Evolutionary conservation across 2,888 invertebrate genomes (phyloP), one percentile per base, ranked within the genome.

Genomic region (Hypolimnas misippus): DNA sequence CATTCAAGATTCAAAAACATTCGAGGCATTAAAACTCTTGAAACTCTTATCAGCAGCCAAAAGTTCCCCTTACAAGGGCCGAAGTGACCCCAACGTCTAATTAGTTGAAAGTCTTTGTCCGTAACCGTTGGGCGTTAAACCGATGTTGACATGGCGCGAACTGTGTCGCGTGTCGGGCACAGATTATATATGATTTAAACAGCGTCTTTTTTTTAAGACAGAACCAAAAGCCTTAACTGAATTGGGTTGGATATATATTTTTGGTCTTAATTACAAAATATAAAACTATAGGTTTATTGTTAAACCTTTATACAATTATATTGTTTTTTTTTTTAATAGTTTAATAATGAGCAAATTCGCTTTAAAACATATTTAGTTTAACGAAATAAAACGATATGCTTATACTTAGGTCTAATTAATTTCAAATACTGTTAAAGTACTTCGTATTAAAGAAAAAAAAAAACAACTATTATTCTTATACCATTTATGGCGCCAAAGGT

Each of bases 91-190:
- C 65, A 62, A 61, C 60, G 62, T 62, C 57, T 68, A 67, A 71
- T 72, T 70, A 74, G 68, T 68, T 66, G 68, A 59, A 65, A 68
- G 67, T 68, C 70, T 72, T 71, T 72, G 70, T 71, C 68, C 62
- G 59, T 63, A 55, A 59, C 63, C 66, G 60, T 59, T 51, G 50
- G 69, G 66, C 73, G 72, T 69, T 65, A 71, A 71, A 70, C 67
- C 69, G 66, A 62, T 66, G 69, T 70, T 72, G 73, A 74, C 73
- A 70, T 68, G 62, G 66, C 68, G 62, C 68, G 66, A 65, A 64
- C 68, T 56, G 25, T 33, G 46, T 49, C 54, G 56, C 59, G 56
- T 63, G 65, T 58, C 62, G 55, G 19, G 44, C 46, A 40, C 56
- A 55, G 55, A 29, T 56, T 56, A 55, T 40, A 61, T 61, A 65